Percentiles rank a stretch among this genome's conserved stretches.
These are phyloP conservation scores for Pogonocichla stellata DNA, from an alignment of 2,113 vertebrate species.

Conservation along the genomic window DNA sequence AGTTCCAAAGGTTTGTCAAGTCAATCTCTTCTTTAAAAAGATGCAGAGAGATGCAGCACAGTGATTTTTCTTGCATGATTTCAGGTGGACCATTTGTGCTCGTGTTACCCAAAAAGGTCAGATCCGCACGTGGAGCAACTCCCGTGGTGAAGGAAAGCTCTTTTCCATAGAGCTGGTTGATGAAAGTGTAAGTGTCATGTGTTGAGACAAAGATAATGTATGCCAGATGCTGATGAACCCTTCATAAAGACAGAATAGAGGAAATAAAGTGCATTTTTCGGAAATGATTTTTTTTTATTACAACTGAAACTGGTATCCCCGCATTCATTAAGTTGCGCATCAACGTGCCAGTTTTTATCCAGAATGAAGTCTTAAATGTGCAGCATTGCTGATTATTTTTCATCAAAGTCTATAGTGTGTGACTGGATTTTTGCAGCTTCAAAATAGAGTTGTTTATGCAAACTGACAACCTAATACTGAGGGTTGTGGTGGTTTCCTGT, in stretches of 20 bases:
- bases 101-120: constrained; percentile 92
- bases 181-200: constrained; percentile 86
- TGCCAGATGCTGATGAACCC: background rate
- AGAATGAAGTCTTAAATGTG: constrained; percentile 16
- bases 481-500: background rate
- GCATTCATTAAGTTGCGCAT: constrained; percentile 42
- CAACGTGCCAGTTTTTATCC: background rate
- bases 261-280: constrained; percentile 30
- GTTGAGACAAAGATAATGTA: constrained; percentile 6
- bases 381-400: constrained; percentile 42
- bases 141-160: constrained; percentile 94
- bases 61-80: constrained; percentile 5
- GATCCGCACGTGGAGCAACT: constrained; percentile 97
- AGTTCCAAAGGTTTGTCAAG: background rate
- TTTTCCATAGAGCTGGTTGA: constrained; percentile 96
- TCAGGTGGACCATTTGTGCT: constrained; percentile 94
- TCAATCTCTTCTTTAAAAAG: background rate
- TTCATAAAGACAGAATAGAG: constrained; percentile 28
- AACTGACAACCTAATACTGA: constrained; percentile 14
- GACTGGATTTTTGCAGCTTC: constrained; percentile 43
- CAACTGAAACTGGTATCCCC: background rate
- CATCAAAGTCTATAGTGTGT: constrained; percentile 32
- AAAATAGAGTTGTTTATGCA: constrained; percentile 38
- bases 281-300: constrained; percentile 36
- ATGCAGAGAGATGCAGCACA: background rate